These are phyloP conservation scores for Cacoxenus indagator DNA, from an alignment of 2,888 invertebrate species.

Conservation along the genomic window DNA sequence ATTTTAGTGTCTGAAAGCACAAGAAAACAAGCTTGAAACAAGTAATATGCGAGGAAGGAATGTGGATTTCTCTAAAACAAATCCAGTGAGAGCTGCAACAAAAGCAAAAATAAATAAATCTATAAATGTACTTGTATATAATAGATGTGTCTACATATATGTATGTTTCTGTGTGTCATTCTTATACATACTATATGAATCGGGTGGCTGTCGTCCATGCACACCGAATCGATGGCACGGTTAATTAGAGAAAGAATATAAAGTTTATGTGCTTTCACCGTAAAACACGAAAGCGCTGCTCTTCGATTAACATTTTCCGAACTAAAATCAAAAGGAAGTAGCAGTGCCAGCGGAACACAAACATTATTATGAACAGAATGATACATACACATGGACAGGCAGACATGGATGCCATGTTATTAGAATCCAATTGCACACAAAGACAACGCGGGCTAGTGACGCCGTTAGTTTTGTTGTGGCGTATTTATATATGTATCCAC, in stretches of 20 bases:
- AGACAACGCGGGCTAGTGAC: too few relatives aligned
- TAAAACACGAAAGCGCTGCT: conserved; percentile 10
- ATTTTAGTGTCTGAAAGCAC: not conserved
- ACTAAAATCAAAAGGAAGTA: not conserved
- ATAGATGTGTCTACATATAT: not conserved
- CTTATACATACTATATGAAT: not conserved
- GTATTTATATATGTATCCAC: conserved; percentile 1
- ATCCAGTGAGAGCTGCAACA: not conserved
- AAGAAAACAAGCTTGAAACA: not conserved
- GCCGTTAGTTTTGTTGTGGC: too few relatives aligned
- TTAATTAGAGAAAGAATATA: conserved; percentile 4
- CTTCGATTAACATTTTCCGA: conserved; percentile 4
- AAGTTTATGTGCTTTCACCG: conserved; percentile 6
- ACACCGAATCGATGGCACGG: not conserved
- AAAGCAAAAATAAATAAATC: not conserved
- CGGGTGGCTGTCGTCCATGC: not conserved
- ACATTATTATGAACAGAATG: too few relatives aligned
- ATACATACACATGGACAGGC: too few relatives aligned
- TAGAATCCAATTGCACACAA: too few relatives aligned
- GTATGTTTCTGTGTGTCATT: not conserved
- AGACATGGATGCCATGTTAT: too few relatives aligned
- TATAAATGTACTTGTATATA: not conserved
- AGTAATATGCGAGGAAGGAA: not conserved
- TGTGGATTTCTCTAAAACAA: not conserved
- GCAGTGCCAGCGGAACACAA: not conserved